Percentiles rank a stretch among this genome's conserved stretches.
phyloP scores from a whole-genome alignment of 1,140 invertebrate genomes.

The Platyscapa corneri region DNA sequence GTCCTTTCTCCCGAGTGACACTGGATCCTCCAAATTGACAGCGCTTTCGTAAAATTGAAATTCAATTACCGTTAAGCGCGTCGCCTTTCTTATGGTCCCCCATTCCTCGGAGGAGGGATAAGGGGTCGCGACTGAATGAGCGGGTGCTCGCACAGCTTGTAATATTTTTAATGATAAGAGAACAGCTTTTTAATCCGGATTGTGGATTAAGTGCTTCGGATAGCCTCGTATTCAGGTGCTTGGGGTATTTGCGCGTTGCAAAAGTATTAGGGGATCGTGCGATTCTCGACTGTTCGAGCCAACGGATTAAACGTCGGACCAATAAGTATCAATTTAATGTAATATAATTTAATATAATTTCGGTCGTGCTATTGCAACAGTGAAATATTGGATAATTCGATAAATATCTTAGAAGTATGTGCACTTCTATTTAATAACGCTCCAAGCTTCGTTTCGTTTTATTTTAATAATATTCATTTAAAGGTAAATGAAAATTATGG shows the following conservation, averaged over 20 bases:
- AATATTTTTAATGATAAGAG: constrained; percentile 8
- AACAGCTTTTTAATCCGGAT: neutral
- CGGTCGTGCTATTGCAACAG: neutral
- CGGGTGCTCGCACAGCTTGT: neutral
- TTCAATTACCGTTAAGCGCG: constrained; percentile 40
- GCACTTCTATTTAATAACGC: neutral
- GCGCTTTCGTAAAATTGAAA: constrained; percentile 48
- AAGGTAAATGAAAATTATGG: neutral
- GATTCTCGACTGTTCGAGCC: too few species aligned
- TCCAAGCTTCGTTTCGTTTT: neutral
- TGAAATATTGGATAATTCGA: neutral
- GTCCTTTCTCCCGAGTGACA: constrained; percentile 40
- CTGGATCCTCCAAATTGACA: constrained; percentile 38
- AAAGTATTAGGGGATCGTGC: too few species aligned
- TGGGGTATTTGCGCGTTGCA: neutral
- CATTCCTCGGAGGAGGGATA: too few species aligned
- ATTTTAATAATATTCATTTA: neutral
- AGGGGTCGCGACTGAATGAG: neutral
- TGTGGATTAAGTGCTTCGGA: neutral
- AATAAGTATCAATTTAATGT: neutral
- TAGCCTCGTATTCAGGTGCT: neutral
- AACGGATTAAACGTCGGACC: neutral
- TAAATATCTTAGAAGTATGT: neutral
- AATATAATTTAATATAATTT: neutral
- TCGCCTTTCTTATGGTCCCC: neutral